Conservation (phyloP, 2,797 vertebrate genomes). For the Poeciliopsis gracilis region DNA sequence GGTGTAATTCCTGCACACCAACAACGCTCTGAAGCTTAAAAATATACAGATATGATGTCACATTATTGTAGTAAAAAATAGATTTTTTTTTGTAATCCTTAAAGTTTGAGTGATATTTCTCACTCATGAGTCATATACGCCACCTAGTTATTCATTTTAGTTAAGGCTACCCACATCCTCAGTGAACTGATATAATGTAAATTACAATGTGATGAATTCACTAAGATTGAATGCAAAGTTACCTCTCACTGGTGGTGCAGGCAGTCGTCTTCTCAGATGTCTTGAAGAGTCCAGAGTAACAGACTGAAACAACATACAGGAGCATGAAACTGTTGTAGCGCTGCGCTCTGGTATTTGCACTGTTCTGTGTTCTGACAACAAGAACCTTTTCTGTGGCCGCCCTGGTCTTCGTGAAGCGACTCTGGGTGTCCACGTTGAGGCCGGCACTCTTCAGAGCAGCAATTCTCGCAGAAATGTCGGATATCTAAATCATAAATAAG, state of each 20-base stretch:
- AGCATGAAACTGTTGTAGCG: background rate
- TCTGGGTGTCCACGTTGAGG: conserved; percentile 77
- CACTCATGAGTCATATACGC: background rate
- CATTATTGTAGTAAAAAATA: background rate
- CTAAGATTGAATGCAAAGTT: background rate
- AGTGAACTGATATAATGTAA: background rate
- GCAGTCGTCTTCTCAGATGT: conserved; percentile 74
- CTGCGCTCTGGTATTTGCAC: background rate
- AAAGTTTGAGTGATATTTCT: background rate
- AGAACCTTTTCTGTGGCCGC: conserved; percentile 60
- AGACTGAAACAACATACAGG: conserved; percentile 55
- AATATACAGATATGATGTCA: background rate
- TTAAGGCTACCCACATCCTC: background rate
- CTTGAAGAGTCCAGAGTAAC: conserved; percentile 74
- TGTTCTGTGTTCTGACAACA: background rate
- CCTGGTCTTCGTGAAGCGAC: conserved; percentile 58
- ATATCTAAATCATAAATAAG: conserved; percentile 56
- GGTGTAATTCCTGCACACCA: background rate
- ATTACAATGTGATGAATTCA: background rate
- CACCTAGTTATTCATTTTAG: background rate
- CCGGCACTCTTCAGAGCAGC: conserved; percentile 81
- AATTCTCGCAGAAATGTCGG: conserved; percentile 80
- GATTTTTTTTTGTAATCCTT: background rate
- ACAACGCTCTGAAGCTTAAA: background rate
- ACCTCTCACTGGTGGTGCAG: conserved; percentile 77